Conservation (phyloP, 2,888 invertebrate genomes). For the Drosophila neonasuta region DNA sequence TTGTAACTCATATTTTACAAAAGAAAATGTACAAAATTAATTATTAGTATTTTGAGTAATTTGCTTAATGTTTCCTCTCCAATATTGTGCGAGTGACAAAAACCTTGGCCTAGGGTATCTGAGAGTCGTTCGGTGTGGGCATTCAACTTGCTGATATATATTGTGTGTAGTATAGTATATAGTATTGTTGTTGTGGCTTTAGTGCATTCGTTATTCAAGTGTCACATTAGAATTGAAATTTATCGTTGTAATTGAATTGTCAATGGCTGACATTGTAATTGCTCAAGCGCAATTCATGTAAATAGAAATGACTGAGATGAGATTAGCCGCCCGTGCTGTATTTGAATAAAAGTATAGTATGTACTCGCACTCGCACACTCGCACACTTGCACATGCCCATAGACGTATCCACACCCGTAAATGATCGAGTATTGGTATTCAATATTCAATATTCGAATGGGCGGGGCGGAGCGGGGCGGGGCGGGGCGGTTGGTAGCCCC, state of each 20-base stretch:
- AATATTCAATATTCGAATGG: constrained; percentile 26
- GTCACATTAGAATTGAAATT: constrained; percentile 67
- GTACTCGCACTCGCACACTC: not conserved
- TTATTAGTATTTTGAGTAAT: not conserved
- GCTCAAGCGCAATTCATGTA: constrained; percentile 68
- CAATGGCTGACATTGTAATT: constrained; percentile 67
- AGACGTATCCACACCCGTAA: not conserved
- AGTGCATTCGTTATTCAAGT: constrained; percentile 55
- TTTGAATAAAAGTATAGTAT: not conserved
- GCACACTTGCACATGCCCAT: not conserved
- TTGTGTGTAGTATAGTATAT: not conserved
- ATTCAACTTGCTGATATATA: constrained; percentile 3
- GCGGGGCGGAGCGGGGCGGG: too few species aligned
- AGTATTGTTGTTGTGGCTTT: constrained; percentile 8
- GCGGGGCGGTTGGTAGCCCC: constrained; percentile 13
- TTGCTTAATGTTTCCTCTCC: not conserved
- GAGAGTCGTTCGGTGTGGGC: constrained; percentile 12
- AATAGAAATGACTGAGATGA: constrained; percentile 60
- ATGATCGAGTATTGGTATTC: constrained; percentile 4
- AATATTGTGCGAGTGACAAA: not conserved
- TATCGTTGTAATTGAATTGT: constrained; percentile 67
- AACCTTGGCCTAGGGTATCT: constrained; percentile 32
- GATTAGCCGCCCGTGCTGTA: constrained; percentile 31
- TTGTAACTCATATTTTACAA: too few species aligned
- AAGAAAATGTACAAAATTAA: too few species aligned